Percentiles rank a stretch among this genome's conserved stretches.
phyloP scores from a whole-genome alignment of 2,888 invertebrate genomes.

The Limnephilus marmoratus region DNA sequence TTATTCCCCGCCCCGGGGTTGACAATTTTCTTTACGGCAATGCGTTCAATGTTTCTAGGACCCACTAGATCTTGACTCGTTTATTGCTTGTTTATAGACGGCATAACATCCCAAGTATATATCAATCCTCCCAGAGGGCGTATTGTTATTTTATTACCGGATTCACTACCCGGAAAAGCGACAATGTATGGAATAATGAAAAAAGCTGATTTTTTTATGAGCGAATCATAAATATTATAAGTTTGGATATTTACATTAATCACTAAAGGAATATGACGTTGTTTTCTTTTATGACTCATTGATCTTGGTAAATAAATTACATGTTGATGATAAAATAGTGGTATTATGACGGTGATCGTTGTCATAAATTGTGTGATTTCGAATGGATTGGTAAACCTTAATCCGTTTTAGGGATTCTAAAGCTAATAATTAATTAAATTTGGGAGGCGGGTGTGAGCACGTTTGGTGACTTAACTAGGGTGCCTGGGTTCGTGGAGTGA shows the following conservation, averaged over 20 bases:
- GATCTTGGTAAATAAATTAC: no score
- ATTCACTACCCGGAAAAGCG: neutral
- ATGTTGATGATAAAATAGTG: no score
- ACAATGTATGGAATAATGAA: constrained; percentile 22
- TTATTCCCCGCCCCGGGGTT: neutral
- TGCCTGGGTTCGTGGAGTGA: no score
- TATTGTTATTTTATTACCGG: constrained; percentile 24
- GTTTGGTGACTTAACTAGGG: no score
- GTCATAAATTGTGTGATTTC: no score
- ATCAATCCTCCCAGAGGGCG: constrained; percentile 7
- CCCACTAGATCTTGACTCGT: constrained; percentile 26
- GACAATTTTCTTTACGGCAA: neutral
- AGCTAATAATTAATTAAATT: no score
- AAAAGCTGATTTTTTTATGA: constrained; percentile 1
- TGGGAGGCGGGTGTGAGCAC: no score
- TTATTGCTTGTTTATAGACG: constrained; percentile 59
- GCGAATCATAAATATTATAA: constrained; percentile 24
- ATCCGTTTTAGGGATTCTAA: no score
- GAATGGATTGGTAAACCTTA: no score
- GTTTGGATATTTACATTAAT: neutral
- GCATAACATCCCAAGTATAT: constrained; percentile 27
- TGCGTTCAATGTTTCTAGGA: neutral
- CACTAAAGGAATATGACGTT: no score
- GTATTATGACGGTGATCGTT: no score
- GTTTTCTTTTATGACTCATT: no score